Evolutionary conservation across 2,797 vertebrate species (phyloP).

Genomic region (Acanthiza pusilla): DNA sequence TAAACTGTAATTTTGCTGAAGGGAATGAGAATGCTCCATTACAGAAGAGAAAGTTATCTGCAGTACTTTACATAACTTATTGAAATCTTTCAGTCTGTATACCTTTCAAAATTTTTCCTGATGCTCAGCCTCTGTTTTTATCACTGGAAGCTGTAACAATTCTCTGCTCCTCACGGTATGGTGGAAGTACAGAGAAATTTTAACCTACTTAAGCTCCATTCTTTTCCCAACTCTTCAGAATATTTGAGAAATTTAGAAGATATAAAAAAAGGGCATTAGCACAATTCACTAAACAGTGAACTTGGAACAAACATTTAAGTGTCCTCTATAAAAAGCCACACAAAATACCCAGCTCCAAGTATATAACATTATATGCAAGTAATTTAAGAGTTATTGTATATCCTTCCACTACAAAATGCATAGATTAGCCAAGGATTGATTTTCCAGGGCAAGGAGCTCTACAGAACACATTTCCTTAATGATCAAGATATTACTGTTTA

Average conservation of each 20-base stretch:
- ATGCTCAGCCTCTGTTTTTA: neutral
- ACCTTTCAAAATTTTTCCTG: neutral
- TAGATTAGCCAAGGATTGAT: neutral
- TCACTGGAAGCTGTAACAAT: neutral
- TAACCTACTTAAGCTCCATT: neutral
- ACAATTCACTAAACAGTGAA: neutral
- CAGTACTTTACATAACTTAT: neutral
- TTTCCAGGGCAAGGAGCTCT: neutral
- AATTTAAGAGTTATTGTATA: neutral
- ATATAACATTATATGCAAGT: neutral
- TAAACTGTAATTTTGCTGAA: neutral
- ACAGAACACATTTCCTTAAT: neutral
- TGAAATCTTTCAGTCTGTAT: neutral
- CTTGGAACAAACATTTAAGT: neutral
- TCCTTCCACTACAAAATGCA: neutral
- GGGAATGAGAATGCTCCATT: neutral
- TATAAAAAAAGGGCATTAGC: neutral
- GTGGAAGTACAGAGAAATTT: neutral
- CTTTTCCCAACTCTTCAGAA: neutral
- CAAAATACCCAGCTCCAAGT: neutral
- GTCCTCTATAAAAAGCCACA: neutral
- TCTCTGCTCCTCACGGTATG: neutral
- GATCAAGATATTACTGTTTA: conserved; percentile 2
- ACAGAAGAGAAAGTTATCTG: neutral
- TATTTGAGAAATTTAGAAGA: neutral